Base-by-base conservation (phyloP, 2,113 vertebrate genomes). In the Tychaedon coryphoeus region DNA sequence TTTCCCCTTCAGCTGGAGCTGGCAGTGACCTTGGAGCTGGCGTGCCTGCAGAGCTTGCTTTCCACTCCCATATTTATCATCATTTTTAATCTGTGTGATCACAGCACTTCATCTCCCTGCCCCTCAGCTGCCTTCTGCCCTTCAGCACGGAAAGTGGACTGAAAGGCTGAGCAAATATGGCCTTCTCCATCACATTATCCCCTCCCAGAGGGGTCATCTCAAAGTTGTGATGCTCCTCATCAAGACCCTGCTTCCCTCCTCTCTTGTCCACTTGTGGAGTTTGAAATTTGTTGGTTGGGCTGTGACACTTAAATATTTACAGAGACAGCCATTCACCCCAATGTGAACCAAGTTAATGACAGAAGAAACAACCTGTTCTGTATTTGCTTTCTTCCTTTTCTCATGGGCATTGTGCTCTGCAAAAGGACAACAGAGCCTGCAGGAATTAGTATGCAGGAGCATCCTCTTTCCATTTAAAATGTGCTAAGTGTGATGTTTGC, bases 81-180 rank as follows among this genome's bases (percentile, higher is more conserved):
- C 85, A 14, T 88, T 86, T 96, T 93, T 94, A 94, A 95, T 96
- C 87, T 88, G 58, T 86, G 5, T 57, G 67, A 88, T 96, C 77
- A 19, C 84, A 70, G 81, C 58, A 28, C 74, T 95, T 88, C 89
- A 28, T 87, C 84, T 86, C 57, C 67, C 72, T 74, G 72, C 70
- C 40, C 86, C 93, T 75, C 89, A 25, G 65, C 86, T 92, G 57
- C 89, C 83, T 97, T 24, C 79, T 96, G 92, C 85, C 90, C 82
- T 93, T 93, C 79, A 57, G 69, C 40, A 50, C 2, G 2, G 50
- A 65, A 87, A 38, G 71, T 79, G 72, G 82, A 34, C 45, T 51
- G 62, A 54, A 72, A 34, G 69, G n/a, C 75, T 66, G 60, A 67
- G 88, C 56, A 43, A 36, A 50, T 36, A 6, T 34, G 20, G 53